Evolutionary conservation across 2,113 vertebrate species (phyloP).

Genomic region (Illadopsis cleaveri): DNA sequence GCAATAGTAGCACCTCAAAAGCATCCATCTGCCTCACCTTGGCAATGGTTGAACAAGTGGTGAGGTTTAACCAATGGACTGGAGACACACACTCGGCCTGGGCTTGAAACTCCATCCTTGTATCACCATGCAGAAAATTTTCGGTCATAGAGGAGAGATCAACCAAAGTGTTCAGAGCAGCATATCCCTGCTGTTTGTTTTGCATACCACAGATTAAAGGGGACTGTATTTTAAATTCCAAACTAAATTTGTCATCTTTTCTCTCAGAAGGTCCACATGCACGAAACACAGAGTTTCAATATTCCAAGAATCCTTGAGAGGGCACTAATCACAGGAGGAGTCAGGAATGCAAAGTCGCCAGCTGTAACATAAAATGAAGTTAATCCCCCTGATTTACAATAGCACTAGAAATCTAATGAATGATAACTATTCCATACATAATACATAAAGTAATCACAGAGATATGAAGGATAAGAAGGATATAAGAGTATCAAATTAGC

Average conservation of each 20-base stretch:
- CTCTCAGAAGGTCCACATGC: neutral
- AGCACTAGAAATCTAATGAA: slow-evolving; percentile 42
- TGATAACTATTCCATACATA: slow-evolving; percentile 28
- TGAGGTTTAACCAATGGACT: neutral
- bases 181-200: slow-evolving; percentile 17
- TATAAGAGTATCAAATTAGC: slow-evolving; percentile 23
- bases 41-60: neutral
- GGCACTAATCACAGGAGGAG: slow-evolving; percentile 27
- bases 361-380: slow-evolving; percentile 55
- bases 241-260: neutral
- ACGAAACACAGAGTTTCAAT: slow-evolving; percentile 1
- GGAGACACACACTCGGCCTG: neutral
- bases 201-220: neutral
- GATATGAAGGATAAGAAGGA: neutral
- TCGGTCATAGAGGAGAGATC: neutral
- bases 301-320: slow-evolving; percentile 21
- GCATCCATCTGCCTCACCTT: neutral
- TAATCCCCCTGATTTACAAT: slow-evolving; percentile 61
- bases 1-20: neutral
- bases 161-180: neutral
- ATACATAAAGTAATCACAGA: slow-evolving; percentile 52
- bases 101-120: neutral
- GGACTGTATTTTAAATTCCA: neutral
- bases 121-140: neutral
- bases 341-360: slow-evolving; percentile 25